phyloP scores from a whole-genome alignment of 2,113 vertebrate species.

The Micronycteris hirsuta region DNA sequence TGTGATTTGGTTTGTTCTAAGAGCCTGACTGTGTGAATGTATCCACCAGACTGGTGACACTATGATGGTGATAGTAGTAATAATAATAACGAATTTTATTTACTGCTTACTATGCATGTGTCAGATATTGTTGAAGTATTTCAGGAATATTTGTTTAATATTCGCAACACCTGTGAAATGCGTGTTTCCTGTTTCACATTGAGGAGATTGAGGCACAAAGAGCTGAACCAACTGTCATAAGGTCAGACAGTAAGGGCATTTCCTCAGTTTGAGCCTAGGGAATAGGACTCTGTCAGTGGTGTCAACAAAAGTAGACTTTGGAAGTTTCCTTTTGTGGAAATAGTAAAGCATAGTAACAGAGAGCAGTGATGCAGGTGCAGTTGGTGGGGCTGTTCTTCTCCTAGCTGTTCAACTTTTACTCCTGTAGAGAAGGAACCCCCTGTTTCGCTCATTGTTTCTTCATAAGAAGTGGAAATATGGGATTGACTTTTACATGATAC shows the following conservation, averaged over 20 bases:
- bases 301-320: not conserved
- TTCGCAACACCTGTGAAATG: not conserved
- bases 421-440: not conserved
- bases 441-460: not conserved
- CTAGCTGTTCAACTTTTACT: not conserved
- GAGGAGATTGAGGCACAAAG: no score
- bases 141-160: not conserved
- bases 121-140: not conserved
- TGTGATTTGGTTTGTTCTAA: not conserved
- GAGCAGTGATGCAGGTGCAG: not conserved
- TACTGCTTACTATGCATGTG: not conserved
- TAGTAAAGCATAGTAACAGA: not conserved
- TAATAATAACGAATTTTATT: not conserved
- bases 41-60: not conserved
- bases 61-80: not conserved
- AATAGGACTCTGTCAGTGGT: not conserved
- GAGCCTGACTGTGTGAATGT: not conserved
- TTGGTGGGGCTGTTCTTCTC: not conserved
- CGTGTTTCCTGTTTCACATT: not conserved
- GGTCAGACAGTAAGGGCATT: not conserved
- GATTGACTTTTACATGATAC: not conserved
- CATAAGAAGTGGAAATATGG: not conserved
- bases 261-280: not conserved
- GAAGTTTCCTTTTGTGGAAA: not conserved
- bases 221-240: not conserved